phyloP scores from a whole-genome alignment of 1,140 invertebrate genomes.

The Sogatella furcifera region DNA sequence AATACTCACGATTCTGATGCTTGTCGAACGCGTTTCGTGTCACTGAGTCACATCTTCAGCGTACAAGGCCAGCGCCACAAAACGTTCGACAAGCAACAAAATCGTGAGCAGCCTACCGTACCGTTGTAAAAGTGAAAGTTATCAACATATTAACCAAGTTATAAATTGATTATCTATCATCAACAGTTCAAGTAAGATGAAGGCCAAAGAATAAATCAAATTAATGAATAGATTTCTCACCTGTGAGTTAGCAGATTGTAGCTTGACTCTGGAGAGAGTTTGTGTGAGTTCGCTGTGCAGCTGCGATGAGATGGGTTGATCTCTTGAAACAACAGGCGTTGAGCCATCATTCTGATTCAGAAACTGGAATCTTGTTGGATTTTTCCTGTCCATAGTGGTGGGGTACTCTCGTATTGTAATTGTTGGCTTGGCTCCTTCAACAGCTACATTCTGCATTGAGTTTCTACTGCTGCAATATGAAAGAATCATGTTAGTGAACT shows the following conservation, averaged over 20 bases:
- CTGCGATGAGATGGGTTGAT: slow-evolving; percentile 43
- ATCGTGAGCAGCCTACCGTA: too few relatives aligned
- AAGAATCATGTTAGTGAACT: slow-evolving; percentile 29
- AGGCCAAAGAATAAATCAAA: too few relatives aligned
- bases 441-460: neutral
- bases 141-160: too few relatives aligned
- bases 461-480: slow-evolving; percentile 19
- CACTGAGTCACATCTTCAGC: too few relatives aligned
- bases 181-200: too few relatives aligned
- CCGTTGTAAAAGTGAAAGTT: too few relatives aligned
- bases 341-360: slow-evolving; percentile 35
- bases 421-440: slow-evolving; percentile 23
- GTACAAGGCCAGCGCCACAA: too few relatives aligned
- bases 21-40: too few relatives aligned
- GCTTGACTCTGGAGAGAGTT: slow-evolving; percentile 51
- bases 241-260: neutral
- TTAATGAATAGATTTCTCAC: too few relatives aligned
- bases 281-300: slow-evolving; percentile 58
- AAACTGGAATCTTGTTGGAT: slow-evolving; percentile 55
- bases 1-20: too few relatives aligned
- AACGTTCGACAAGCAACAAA: too few relatives aligned
- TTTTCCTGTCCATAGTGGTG: slow-evolving; percentile 41
- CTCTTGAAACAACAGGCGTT: neutral
- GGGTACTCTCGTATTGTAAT: slow-evolving; percentile 59
- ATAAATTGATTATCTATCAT: too few relatives aligned